Conservation (phyloP, 2,888 invertebrate species). For the Pheosia gnoma region DNA sequence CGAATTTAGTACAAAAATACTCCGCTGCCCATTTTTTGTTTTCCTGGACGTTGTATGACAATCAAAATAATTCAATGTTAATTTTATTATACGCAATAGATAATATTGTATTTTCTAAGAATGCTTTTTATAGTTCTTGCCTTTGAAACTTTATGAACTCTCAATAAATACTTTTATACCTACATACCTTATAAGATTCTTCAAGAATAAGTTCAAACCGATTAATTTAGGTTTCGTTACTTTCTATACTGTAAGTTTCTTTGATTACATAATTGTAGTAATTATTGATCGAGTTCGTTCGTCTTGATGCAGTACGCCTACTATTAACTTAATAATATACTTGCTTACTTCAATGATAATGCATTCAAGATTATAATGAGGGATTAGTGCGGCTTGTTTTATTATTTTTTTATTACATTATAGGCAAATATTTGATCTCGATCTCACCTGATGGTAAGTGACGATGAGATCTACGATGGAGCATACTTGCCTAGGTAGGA, state of each 20-base stretch:
- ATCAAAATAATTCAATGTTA: conserved; percentile 11
- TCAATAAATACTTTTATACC: no score
- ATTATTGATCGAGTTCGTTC: conserved; percentile 10
- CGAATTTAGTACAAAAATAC: conserved; percentile 34
- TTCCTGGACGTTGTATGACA: conserved; percentile 20
- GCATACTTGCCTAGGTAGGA: no score
- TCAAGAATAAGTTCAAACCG: no score
- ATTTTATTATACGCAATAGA: not conserved
- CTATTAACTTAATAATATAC: conserved; percentile 11
- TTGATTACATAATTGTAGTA: conserved; percentile 10
- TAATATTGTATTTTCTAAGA: not conserved
- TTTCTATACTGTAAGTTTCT: not conserved
- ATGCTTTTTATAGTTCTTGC: no score
- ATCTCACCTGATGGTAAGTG: no score
- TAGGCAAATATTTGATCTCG: no score
- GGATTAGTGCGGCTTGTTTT: conserved; percentile 7
- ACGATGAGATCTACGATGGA: no score
- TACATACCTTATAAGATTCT: no score
- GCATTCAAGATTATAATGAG: conserved; percentile 7
- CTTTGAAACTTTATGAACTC: no score
- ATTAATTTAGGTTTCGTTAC: not conserved
- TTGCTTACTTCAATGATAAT: conserved; percentile 11
- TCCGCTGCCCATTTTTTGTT: conserved; percentile 18
- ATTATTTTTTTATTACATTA: no score
- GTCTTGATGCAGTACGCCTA: conserved; percentile 6